Conservation (phyloP, 2,113 vertebrate species). For the Axis porcinus region DNA sequence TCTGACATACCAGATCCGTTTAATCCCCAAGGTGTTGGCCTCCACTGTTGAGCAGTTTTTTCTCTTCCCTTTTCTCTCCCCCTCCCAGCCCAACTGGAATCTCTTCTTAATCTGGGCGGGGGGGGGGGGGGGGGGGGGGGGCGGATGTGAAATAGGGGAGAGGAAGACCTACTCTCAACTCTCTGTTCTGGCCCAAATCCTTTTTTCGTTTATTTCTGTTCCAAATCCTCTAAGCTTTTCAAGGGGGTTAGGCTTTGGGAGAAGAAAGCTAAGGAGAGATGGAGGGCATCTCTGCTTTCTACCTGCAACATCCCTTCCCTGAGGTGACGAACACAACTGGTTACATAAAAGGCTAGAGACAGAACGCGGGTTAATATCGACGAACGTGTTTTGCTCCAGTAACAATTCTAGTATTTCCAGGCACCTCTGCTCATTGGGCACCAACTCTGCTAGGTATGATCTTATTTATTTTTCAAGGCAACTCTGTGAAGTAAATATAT, state of each 20-base stretch:
- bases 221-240: neutral
- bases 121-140: too few species aligned
- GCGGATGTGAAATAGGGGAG: accelerated
- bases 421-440: neutral
- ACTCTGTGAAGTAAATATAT: neutral
- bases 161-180: neutral
- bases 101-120: neutral
- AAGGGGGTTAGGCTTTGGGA: neutral
- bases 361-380: neutral
- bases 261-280: neutral
- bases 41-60: neutral
- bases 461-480: neutral
- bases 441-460: neutral
- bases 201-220: neutral
- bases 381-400: too few species aligned
- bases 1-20: neutral
- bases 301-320: too few species aligned
- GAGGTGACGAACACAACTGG: neutral
- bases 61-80: neutral
- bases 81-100: neutral
- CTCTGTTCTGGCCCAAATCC: neutral
- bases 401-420: neutral
- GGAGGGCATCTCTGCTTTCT: neutral
- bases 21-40: neutral
- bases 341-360: neutral